Evolutionary conservation across 2,113 vertebrate species (phyloP), one percentile per base, ranked within the genome.

Genomic region (Austrofundulus limnaeus): DNA sequence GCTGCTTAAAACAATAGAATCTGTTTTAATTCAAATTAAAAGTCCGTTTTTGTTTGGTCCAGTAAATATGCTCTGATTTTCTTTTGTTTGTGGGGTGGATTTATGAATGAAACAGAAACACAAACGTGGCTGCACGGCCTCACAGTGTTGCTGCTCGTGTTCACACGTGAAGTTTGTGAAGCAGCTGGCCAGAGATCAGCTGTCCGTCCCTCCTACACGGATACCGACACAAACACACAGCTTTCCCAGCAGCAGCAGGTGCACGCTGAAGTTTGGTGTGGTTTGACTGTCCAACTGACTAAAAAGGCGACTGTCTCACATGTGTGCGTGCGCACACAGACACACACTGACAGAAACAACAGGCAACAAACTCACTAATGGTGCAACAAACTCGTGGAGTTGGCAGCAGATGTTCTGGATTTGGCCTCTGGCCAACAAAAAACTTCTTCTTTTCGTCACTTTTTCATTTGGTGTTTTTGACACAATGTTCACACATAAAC

Each of bases 351-450:
- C 49, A 62, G 41, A 53, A 49, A 56, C 45, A 60, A 16, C 76
- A 23, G 8, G 11, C 60, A 59, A 58, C 45, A 55, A 31, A 49
- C 31, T 4, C 41, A 19, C 16, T 38, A 45, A 52, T 17, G 14
- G 50, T 68, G 56, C 31, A 24, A 68, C 55, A 56, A 64, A 42
- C n/a, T 25, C 54, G 65, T 66, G 70, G 45, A 69, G 45, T 47
- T 56, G 53, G 28, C n/a, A 72, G 41, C 87, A 87, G 85, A 84
- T 87, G 83, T 87, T 84, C 84, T 5, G 3, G 60, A 66, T 77
- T 72, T 68, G 70, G 66, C 55, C 2, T 6, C 38, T 59, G 55
- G 69, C 73, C 53, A 75, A 80, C 64, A 70, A 56, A 46, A 34
- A 47, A 70, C 61, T 82, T 77, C 71, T 78, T 65, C 53, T 74